Base-by-base conservation (phyloP, 2,888 invertebrate genomes). In the Sphaerolaimus hirsutus region DNA sequence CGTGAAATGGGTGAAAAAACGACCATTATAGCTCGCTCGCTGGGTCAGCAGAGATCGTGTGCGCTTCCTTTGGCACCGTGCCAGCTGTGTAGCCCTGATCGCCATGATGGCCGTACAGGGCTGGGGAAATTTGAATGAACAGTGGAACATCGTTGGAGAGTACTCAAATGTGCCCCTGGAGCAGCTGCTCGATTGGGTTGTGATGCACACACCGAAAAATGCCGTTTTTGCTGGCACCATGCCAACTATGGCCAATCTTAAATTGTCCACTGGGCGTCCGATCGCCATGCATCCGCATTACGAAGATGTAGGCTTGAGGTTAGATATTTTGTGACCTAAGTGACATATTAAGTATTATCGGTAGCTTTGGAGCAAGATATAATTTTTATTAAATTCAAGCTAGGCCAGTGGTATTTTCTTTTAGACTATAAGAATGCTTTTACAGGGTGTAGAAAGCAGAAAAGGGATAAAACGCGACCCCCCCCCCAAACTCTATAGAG, bases 261-360 rank as follows among this genome's bases (percentile, higher is more conserved):
- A 83, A 68, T 66, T 86, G 46, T 73, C 76, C 14, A 78, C 83
- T 0, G 67, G 74, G 7, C 68, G 82, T 26, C 78, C 82, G 0
- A 75, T 84, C 42, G 76, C 81, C 0, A 78, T 81, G 51, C 83
- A 84, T 65, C 83, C 84, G 0, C 82, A 82, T 60, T 80, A 83
- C 59, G 84, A 84, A 63, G 76, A 79, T 64, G 71, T 71, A 27
- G 76, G 75, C 45, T 74, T 81, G 52, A 75, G 80, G 80, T 80
- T n/a, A n/a, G n/a, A 60, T n/a, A n/a, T n/a, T n/a, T n/a, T n/a
- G n/a, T n/a, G n/a, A n/a, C n/a, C n/a, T n/a, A n/a, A n/a, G n/a
- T n/a, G n/a, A n/a, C n/a, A n/a, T n/a, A n/a, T n/a, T n/a, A n/a
- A n/a, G n/a, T n/a, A n/a, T n/a, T n/a, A n/a, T n/a, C n/a, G n/a